These are phyloP conservation scores for Stomatorhinus walkeri DNA, from an alignment of 2,797 vertebrate genomes.

Conservation along the genomic window DNA sequence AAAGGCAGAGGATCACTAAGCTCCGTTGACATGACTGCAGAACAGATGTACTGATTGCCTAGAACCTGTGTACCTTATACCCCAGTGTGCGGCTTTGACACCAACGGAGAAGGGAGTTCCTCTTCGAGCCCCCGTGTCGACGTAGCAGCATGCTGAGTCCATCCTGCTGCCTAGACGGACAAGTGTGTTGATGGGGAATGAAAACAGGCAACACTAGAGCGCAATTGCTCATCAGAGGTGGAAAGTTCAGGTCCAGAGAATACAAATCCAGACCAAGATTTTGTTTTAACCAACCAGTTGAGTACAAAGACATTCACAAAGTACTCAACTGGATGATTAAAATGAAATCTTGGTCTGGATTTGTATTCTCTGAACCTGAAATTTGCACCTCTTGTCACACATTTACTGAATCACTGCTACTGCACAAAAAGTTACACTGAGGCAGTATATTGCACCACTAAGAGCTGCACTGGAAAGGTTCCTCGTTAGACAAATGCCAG, in stretches of 20 bases:
- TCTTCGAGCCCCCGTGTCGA: constrained; percentile 70
- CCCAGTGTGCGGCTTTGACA: constrained; percentile 68
- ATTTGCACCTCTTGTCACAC: background rate
- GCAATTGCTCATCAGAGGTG: background rate
- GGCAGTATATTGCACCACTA: background rate
- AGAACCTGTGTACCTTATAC: constrained; percentile 57
- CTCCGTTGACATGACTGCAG: background rate
- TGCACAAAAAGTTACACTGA: background rate
- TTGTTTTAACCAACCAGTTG: background rate
- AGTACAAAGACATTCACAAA: background rate
- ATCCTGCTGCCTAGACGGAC: constrained; percentile 55
- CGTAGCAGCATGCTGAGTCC: constrained; percentile 64
- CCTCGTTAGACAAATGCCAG: background rate
- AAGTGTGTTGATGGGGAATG: background rate
- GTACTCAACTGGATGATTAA: background rate
- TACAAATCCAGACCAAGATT: background rate
- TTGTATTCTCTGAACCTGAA: background rate
- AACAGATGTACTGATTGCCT: background rate
- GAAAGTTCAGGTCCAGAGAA: background rate
- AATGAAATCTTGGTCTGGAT: background rate
- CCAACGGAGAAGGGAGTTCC: constrained; percentile 72
- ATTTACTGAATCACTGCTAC: background rate
- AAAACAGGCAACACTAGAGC: background rate
- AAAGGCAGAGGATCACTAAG: background rate
- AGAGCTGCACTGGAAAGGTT: background rate